A percentile compares a stretch with the other conserved stretches of the same genome.
Conservation (phyloP, 2,888 invertebrate genomes). For the Salticus scenicus region DNA sequence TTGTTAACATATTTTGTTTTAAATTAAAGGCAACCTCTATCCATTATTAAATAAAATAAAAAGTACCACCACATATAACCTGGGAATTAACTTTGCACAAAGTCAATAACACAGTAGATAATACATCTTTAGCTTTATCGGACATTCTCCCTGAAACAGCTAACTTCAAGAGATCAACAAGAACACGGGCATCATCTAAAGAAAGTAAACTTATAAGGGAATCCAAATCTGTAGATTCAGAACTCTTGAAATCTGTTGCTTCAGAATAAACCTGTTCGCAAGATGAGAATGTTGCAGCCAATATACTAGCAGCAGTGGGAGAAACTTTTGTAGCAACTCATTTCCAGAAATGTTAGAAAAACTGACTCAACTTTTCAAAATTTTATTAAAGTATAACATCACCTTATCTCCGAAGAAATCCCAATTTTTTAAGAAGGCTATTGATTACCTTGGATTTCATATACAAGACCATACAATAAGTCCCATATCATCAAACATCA, state of each 20-base stretch:
- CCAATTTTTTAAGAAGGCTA: too few species aligned
- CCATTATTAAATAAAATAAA: too few species aligned
- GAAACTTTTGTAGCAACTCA: constrained; percentile 92
- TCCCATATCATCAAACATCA: too few species aligned
- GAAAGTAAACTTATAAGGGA: constrained; percentile 89
- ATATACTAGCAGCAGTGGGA: constrained; percentile 93
- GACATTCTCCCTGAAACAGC: constrained; percentile 91
- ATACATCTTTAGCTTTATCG: constrained; percentile 82
- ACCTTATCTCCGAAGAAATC: too few species aligned
- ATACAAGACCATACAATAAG: too few species aligned
- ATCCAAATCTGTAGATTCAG: constrained; percentile 79
- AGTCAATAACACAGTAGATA: constrained; percentile 83
- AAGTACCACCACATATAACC: too few species aligned
- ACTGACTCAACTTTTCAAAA: too few species aligned
- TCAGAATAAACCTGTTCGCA: constrained; percentile 82
- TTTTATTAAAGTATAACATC: too few species aligned
- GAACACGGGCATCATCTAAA: constrained; percentile 91
- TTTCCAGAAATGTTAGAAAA: too few species aligned
- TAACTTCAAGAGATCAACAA: constrained; percentile 91
- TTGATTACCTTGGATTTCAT: too few species aligned
- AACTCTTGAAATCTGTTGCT: constrained; percentile 55
- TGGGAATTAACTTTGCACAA: constrained; percentile 75
- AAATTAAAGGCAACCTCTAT: too few species aligned
- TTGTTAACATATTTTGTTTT: too few species aligned
- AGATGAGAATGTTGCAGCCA: constrained; percentile 86